These are phyloP conservation scores for Masticophis lateralis DNA, from an alignment of 2,797 vertebrate species.

Conservation along the genomic window DNA sequence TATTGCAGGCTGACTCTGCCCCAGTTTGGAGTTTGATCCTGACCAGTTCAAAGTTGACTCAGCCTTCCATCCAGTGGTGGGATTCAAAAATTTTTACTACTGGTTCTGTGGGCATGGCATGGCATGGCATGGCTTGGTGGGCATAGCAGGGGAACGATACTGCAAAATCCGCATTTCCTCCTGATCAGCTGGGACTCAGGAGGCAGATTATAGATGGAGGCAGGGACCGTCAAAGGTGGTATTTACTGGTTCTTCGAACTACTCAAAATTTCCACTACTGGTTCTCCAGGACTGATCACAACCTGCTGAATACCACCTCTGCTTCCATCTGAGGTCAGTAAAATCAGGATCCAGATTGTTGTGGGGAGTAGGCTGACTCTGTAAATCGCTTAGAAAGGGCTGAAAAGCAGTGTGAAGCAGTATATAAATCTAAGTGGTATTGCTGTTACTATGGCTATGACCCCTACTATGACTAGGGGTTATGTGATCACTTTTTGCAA, in stretches of 20 bases:
- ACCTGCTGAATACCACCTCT: too few species aligned
- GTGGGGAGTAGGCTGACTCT: background rate
- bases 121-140: too few species aligned
- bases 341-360: background rate
- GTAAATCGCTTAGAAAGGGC: background rate
- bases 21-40: background rate
- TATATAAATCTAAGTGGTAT: background rate
- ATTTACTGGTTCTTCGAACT: too few species aligned
- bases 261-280: too few species aligned
- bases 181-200: too few species aligned
- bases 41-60: background rate
- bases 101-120: too few species aligned
- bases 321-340: background rate
- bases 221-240: too few species aligned
- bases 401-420: background rate
- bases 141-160: too few species aligned
- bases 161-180: too few species aligned
- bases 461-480: background rate
- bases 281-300: too few species aligned
- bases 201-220: too few species aligned
- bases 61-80: background rate
- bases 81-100: too few species aligned
- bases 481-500: background rate
- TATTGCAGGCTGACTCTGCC: background rate
- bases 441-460: background rate